phyloP scores from a whole-genome alignment of 2,888 invertebrate species.

The Himalopsyche tibetana region DNA sequence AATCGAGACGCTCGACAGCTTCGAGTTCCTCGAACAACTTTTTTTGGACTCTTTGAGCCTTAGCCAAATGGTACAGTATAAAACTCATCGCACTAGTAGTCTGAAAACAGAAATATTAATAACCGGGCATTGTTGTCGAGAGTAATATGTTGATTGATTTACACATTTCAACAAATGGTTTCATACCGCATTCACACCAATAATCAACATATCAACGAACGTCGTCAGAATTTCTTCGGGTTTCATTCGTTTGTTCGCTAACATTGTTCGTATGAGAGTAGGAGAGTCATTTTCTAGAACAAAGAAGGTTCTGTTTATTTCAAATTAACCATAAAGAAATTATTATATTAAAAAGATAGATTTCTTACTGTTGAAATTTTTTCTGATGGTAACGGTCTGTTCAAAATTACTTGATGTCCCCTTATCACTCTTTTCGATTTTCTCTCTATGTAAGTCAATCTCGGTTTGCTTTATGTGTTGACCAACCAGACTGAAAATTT shows the following conservation, averaged over 20 bases:
- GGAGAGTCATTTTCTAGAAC: constrained; percentile 47
- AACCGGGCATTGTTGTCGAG: too few species aligned
- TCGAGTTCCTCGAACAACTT: constrained; percentile 79
- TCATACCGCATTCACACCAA: constrained; percentile 81
- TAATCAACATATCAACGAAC: constrained; percentile 81
- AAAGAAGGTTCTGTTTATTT: background rate
- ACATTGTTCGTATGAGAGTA: constrained; percentile 73
- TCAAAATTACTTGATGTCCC: background rate
- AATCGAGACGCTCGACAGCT: constrained; percentile 68
- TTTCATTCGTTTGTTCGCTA: constrained; percentile 77
- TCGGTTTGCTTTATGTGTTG: constrained; percentile 78
- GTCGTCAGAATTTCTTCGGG: constrained; percentile 80
- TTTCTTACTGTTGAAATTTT: background rate
- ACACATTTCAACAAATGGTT: background rate
- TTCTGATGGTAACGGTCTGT: background rate
- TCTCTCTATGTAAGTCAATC: constrained; percentile 68
- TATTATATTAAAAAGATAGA: background rate
- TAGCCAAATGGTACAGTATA: constrained; percentile 82
- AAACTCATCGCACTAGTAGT: constrained; percentile 80
- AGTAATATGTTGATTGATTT: too few species aligned
- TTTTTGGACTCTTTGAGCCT: constrained; percentile 80
- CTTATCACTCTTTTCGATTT: background rate
- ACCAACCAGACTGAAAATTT: constrained; percentile 75
- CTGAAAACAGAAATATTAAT: constrained; percentile 69
- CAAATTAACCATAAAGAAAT: background rate